These are phyloP conservation scores for Neogale vison DNA, from an alignment of 2,113 vertebrate species.

Conservation along the genomic window DNA sequence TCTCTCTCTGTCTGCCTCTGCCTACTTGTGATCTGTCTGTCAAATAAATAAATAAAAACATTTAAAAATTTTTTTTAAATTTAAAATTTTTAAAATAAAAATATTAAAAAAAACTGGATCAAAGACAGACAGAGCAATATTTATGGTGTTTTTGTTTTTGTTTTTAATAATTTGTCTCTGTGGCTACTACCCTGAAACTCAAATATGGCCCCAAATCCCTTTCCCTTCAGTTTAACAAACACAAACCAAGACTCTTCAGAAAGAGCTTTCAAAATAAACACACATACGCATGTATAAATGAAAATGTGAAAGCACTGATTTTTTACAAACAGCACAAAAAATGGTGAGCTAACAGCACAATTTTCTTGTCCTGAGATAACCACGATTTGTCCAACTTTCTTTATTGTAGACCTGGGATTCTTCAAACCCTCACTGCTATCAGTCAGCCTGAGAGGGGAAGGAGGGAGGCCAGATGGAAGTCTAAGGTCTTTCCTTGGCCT, in stretches of 20 bases:
- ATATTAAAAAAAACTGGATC: neutral
- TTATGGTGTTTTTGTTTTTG: neutral
- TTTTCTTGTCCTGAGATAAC: neutral
- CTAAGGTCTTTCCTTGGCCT: neutral
- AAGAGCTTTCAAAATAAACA: conserved; percentile 9
- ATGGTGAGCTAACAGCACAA: neutral
- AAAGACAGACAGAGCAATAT: neutral
- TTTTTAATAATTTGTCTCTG: neutral
- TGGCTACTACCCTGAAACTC: neutral
- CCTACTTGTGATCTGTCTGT: too few relatives aligned
- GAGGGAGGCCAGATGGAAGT: neutral
- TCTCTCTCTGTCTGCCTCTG: too few relatives aligned
- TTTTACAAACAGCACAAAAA: neutral
- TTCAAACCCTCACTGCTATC: neutral
- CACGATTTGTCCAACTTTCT: neutral
- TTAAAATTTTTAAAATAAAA: too few relatives aligned
- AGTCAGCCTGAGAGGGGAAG: neutral
- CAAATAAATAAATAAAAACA: too few relatives aligned
- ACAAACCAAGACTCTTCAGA: neutral
- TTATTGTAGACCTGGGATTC: neutral
- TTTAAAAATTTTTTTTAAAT: too few relatives aligned
- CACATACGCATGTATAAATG: neutral
- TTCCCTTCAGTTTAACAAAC: conserved; percentile 21
- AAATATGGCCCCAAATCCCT: neutral
- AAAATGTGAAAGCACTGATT: neutral